Evolutionary conservation across 2,113 vertebrate genomes (phyloP).

Genomic region (Halichoerus grypus): DNA sequence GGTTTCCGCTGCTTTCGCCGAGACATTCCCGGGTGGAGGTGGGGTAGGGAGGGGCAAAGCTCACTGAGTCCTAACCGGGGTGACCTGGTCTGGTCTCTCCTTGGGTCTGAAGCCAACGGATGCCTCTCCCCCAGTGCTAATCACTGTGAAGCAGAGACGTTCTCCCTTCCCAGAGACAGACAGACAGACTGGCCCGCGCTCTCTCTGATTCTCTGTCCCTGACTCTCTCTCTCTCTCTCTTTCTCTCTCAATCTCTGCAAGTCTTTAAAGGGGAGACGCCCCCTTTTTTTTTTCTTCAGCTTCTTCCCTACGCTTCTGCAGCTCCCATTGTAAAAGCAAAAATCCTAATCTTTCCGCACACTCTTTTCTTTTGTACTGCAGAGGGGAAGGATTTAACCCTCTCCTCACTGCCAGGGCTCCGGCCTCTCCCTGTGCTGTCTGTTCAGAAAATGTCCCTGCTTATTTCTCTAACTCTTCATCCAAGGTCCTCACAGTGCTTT

Average conservation of each 20-base stretch:
- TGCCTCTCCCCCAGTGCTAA: slow-evolving; percentile 63
- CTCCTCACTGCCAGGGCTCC: slow-evolving; percentile 73
- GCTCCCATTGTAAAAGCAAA: slow-evolving; percentile 86
- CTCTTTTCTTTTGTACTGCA: slow-evolving; percentile 85
- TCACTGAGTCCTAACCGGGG: slow-evolving; percentile 66
- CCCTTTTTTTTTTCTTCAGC: slow-evolving; percentile 82
- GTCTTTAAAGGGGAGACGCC: slow-evolving; percentile 84
- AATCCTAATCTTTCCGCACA: slow-evolving; percentile 86
- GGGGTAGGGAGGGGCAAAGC: slow-evolving; percentile 72
- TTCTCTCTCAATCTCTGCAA: slow-evolving; percentile 76
- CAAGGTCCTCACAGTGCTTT: slow-evolving; percentile 17
- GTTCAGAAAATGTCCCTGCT: slow-evolving; percentile 22
- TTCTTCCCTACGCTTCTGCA: slow-evolving; percentile 84
- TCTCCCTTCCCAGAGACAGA: slow-evolving; percentile 72
- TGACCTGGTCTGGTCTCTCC: slow-evolving; percentile 65
- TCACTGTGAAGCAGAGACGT: slow-evolving; percentile 71
- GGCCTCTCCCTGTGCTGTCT: slow-evolving; percentile 59
- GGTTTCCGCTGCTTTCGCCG: slow-evolving; percentile 87
- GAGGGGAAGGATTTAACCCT: slow-evolving; percentile 83
- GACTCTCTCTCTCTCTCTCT: slow-evolving; percentile 67
- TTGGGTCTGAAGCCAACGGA: slow-evolving; percentile 74
- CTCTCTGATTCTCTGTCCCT: slow-evolving; percentile 69
- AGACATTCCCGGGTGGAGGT: slow-evolving; percentile 82
- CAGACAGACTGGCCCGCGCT: slow-evolving; percentile 1
- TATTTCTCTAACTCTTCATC: slow-evolving; percentile 35